Evolutionary conservation across 2,888 invertebrate genomes (phyloP).

Genomic region (Anarsia innoxiella): DNA sequence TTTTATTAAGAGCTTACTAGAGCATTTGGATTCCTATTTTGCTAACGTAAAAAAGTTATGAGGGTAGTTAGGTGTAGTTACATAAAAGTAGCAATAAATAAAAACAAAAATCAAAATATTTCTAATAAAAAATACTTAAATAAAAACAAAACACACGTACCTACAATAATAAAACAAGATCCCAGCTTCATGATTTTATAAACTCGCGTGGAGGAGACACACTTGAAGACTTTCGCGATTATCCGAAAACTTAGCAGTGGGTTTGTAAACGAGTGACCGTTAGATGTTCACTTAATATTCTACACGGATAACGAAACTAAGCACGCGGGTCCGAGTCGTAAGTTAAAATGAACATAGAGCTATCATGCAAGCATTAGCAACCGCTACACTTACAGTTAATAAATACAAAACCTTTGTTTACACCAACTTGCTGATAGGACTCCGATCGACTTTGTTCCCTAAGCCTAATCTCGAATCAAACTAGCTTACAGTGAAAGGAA

Average conservation of each 20-base stretch:
- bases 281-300: constrained; percentile 18
- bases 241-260: constrained; percentile 2
- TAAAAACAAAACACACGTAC: constrained; percentile 16
- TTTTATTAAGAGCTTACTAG: too few relatives aligned
- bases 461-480: constrained; percentile 21
- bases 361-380: constrained; percentile 43
- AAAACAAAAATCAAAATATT: too few relatives aligned
- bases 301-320: constrained; percentile 18
- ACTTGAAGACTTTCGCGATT: constrained; percentile 3
- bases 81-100: too few relatives aligned
- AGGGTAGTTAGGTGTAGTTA: too few relatives aligned
- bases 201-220: constrained; percentile 2
- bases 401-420: constrained; percentile 41
- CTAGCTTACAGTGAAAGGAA: constrained; percentile 43
- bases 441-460: constrained; percentile 34
- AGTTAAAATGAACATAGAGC: constrained; percentile 39
- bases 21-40: too few relatives aligned
- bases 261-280: constrained; percentile 12
- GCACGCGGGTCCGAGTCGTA: constrained; percentile 32
- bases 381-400: constrained; percentile 31
- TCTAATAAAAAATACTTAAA: background rate
- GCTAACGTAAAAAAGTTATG: too few relatives aligned
- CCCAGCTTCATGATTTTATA: constrained; percentile 25
- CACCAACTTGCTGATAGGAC: constrained; percentile 15
- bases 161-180: constrained; percentile 23